These are phyloP conservation scores for Masnerella sp. DNA, from an alignment of 2,888 invertebrate genomes.

Conservation along the genomic window DNA sequence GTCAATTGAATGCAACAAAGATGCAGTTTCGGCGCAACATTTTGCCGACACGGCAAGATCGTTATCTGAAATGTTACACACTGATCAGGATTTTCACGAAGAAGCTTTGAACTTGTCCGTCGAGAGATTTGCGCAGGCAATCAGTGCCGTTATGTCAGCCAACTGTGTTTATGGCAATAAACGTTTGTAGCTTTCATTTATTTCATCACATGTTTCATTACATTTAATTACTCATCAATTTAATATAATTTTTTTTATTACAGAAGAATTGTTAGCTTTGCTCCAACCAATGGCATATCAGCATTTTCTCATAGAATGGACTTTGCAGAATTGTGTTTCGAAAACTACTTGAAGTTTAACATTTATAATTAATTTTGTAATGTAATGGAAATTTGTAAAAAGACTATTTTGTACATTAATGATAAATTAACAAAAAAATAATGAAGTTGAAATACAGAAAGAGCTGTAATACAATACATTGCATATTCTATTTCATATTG, in stretches of 20 bases:
- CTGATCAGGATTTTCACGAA: conserved; percentile 62
- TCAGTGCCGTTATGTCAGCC: conserved; percentile 88
- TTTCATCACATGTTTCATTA: neutral
- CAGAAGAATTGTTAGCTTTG: conserved; percentile 74
- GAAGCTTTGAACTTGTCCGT: conserved; percentile 75
- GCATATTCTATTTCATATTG: no score
- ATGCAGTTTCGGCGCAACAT: conserved; percentile 76
- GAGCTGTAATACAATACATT: no score
- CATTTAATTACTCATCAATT: neutral
- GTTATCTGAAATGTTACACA: conserved; percentile 66
- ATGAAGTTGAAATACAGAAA: no score
- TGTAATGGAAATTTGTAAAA: neutral
- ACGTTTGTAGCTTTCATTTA: conserved; percentile 76
- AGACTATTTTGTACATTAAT: no score
- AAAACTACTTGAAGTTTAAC: no score
- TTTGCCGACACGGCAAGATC: conserved; percentile 72
- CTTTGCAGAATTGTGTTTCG: conserved; percentile 73
- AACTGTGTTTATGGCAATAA: conserved; percentile 90
- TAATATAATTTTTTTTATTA: no score
- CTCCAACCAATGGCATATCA: conserved; percentile 74
- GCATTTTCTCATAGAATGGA: conserved; percentile 76
- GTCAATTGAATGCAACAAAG: conserved; percentile 71
- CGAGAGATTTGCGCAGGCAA: conserved; percentile 89
- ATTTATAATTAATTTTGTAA: neutral
- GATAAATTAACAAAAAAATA: no score